A percentile compares a stretch with the other conserved stretches of the same genome.
Conservation (phyloP, 2,888 invertebrate species). For the Brassicogethes aeneus region DNA sequence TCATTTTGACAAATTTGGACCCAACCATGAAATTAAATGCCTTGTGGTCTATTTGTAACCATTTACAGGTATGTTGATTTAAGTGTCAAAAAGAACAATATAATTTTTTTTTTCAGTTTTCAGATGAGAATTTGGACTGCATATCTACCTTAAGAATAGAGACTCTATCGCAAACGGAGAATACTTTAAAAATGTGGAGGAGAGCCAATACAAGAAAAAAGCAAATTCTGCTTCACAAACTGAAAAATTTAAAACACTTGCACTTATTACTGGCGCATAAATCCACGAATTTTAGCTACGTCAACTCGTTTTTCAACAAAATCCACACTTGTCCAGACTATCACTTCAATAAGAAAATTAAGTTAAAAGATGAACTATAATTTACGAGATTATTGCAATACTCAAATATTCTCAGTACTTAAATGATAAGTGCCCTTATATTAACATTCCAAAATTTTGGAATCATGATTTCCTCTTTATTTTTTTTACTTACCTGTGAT, state of each 20-base stretch:
- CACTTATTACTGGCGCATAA: slow-evolving; percentile 34
- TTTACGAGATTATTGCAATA: slow-evolving; percentile 5
- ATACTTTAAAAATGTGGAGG: slow-evolving; percentile 48
- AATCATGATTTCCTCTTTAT: no score
- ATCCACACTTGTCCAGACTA: slow-evolving; percentile 5
- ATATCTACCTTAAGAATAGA: slow-evolving; percentile 45
- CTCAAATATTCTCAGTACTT: no score
- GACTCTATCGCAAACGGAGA: slow-evolving; percentile 43
- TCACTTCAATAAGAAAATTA: not conserved
- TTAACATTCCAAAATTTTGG: slow-evolving; percentile 7
- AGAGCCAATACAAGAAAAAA: slow-evolving; percentile 25
- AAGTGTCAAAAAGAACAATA: no score
- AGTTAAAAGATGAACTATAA: slow-evolving; percentile 14
- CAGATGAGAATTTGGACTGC: slow-evolving; percentile 41
- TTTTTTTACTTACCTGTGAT: not conserved
- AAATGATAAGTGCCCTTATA: slow-evolving; percentile 13
- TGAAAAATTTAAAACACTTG: slow-evolving; percentile 32
- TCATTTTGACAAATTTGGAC: slow-evolving; percentile 62
- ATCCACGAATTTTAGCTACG: slow-evolving; percentile 17
- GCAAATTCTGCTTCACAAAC: slow-evolving; percentile 26
- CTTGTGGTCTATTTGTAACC: slow-evolving; percentile 47
- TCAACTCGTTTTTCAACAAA: slow-evolving; percentile 20
- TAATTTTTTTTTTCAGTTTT: slow-evolving; percentile 28
- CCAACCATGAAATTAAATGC: slow-evolving; percentile 45
- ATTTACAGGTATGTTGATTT: slow-evolving; percentile 44